Evolutionary conservation across 2,888 invertebrate genomes (phyloP).

Genomic region (Xestoiulus laeticollis): DNA sequence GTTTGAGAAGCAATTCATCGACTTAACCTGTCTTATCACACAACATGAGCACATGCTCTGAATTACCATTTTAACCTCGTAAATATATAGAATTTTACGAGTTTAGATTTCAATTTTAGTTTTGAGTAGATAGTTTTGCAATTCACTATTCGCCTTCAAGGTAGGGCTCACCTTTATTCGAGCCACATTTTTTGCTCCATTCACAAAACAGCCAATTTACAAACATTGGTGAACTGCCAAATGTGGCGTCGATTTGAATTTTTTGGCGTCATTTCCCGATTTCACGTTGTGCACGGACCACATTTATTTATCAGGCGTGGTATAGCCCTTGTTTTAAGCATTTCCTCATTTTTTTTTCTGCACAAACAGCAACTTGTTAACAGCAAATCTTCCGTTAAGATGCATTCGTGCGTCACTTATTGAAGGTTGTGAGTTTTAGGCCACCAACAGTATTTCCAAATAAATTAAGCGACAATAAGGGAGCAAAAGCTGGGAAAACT

Average conservation of each 20-base stretch:
- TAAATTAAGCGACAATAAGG: too few relatives aligned
- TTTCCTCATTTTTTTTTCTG: background rate
- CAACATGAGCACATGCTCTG: too few relatives aligned
- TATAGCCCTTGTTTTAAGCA: conserved; percentile 12
- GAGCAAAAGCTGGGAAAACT: too few relatives aligned
- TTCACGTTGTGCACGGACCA: background rate
- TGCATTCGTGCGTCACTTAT: background rate
- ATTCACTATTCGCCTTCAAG: background rate
- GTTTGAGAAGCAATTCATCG: background rate
- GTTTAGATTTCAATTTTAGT: too few relatives aligned
- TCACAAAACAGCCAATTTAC: background rate
- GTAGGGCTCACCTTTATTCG: background rate
- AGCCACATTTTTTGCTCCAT: background rate
- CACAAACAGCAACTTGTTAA: background rate
- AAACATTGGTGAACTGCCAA: background rate
- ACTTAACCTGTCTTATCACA: too few relatives aligned
- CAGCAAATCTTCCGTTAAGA: background rate
- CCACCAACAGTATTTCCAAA: too few relatives aligned
- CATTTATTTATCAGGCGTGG: conserved; percentile 7
- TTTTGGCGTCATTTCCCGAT: background rate
- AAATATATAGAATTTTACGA: too few relatives aligned
- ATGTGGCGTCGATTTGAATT: background rate
- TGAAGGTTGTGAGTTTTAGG: background rate
- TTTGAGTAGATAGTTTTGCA: too few relatives aligned
- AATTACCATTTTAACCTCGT: too few relatives aligned